Evolutionary conservation across 2,797 vertebrate genomes (phyloP).

Genomic region (Uromys caudimaculatus): DNA sequence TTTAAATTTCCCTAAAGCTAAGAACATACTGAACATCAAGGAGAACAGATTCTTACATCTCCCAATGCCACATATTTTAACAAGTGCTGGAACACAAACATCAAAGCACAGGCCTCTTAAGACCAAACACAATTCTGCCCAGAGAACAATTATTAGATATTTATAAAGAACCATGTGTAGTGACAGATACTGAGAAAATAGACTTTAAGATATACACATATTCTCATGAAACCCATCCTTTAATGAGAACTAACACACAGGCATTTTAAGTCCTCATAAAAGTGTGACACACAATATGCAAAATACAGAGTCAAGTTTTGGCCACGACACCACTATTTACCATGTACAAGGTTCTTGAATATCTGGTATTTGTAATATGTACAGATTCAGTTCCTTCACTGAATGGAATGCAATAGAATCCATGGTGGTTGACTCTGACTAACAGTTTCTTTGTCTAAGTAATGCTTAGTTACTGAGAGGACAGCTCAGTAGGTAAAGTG

Average conservation of each 20-base stretch:
- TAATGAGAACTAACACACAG: not conserved
- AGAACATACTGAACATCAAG: constrained; percentile 4
- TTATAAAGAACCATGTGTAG: not conserved
- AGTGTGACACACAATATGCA: too few species aligned
- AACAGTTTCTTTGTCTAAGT: not conserved
- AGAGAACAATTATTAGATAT: not conserved
- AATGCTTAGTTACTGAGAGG: not conserved
- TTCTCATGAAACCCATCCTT: not conserved
- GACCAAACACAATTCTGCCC: not conserved
- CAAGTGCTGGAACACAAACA: not conserved
- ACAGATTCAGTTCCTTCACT: not conserved
- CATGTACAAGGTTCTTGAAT: not conserved
- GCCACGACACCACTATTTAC: too few species aligned
- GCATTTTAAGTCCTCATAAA: not conserved
- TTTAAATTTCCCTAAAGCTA: constrained; percentile 58
- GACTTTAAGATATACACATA: not conserved
- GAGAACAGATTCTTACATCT: constrained; percentile 11
- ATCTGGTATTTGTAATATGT: not conserved
- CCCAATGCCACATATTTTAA: not conserved
- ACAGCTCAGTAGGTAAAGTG: not conserved
- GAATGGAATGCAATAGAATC: not conserved
- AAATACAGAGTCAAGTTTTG: too few species aligned
- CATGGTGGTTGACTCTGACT: not conserved
- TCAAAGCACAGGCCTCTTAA: not conserved
- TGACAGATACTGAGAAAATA: not conserved